Evolutionary conservation across 1,140 invertebrate species (phyloP), one percentile per base, ranked within the genome.

Genomic region (Tetragnatha versicolor): DNA sequence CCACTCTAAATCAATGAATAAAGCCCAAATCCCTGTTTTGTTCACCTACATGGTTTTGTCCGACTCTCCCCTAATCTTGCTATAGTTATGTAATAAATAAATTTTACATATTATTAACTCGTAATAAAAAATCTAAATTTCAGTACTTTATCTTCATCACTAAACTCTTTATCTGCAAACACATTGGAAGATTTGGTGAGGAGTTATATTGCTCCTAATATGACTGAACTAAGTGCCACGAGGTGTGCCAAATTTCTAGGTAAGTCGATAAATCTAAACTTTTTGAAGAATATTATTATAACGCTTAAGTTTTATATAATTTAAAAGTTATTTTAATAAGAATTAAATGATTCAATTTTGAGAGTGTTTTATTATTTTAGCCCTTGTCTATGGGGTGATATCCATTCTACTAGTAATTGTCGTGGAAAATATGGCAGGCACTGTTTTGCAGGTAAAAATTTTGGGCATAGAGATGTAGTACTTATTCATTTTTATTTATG

Each of bases 391-490:
- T 37, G 78, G 78, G 9, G 45, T 79, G 14, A 42, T 79, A 12
- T 33, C 78, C 22, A 79, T 79, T 31, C 17, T 79, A 17, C 31
- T 79, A 6, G 78, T 79, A 10, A 47, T 51, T 33, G 27, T 79
- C 25, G 78, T 72, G 4, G 33, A 79, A 14, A 70, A 79, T 33
- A 63, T 79, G 63, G 47, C 63, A n/a, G 78, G 78, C 37, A 79
- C 66, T 12, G 78, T 79, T 29, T 33, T 79, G 1, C 78, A 79
- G 37, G 78, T 79, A 72, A 55, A n/a, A n/a, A n/a, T n/a, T n/a
- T n/a, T n/a, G n/a, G n/a, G n/a, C n/a, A n/a, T n/a, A n/a, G n/a
- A n/a, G n/a, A n/a, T n/a, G n/a, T n/a, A n/a, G n/a, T n/a, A n/a
- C n/a, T n/a, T n/a, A n/a, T n/a, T n/a, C n/a, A n/a, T n/a, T n/a